These are phyloP conservation scores for Clarias gariepinus DNA, from an alignment of 2,113 vertebrate genomes.

Conservation along the genomic window DNA sequence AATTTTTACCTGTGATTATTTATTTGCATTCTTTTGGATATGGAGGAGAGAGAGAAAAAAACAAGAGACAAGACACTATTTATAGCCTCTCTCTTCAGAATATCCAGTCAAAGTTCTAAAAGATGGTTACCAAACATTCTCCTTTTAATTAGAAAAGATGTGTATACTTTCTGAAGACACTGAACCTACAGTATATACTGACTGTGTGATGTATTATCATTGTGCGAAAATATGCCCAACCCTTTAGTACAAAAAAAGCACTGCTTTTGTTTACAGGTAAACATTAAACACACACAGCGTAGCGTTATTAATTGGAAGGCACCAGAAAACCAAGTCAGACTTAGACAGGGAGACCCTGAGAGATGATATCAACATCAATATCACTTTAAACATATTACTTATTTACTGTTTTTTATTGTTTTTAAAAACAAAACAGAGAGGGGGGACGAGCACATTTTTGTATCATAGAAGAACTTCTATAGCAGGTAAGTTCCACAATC, in stretches of 20 bases:
- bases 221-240: not conserved
- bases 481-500: slow-evolving; percentile 12
- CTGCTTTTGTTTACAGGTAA: slow-evolving; percentile 33
- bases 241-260: not conserved
- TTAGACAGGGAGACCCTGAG: not conserved
- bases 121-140: not conserved
- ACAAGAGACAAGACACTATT: no score
- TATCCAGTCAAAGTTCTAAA: no score
- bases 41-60: no score
- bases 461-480: not conserved
- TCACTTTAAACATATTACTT: not conserved
- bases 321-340: not conserved
- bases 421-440: not conserved
- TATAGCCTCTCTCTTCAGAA: no score
- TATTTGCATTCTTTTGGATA: no score
- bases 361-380: not conserved
- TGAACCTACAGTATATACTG: not conserved
- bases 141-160: not conserved
- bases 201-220: not conserved
- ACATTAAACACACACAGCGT: slow-evolving; percentile 17
- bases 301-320: not conserved
- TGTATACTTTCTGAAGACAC: not conserved
- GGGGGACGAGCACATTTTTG: not conserved
- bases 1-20: no score
- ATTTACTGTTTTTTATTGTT: not conserved